phyloP scores from a whole-genome alignment of 92 coral and sea anemone species.

The Desmophyllum pertusum region DNA sequence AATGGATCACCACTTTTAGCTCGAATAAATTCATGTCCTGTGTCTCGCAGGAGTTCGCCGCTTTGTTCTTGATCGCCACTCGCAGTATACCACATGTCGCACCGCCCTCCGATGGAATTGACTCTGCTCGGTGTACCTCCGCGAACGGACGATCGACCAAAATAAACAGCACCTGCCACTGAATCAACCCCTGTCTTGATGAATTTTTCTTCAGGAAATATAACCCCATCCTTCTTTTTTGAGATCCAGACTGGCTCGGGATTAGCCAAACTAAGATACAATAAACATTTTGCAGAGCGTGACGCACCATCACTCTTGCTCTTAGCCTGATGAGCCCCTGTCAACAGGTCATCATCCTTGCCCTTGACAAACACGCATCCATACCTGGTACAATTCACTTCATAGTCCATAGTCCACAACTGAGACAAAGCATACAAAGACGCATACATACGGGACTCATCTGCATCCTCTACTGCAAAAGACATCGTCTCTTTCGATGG shows the following conservation, averaged over 20 bases:
- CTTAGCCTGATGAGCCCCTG: too few species aligned
- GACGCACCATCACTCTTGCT: too few species aligned
- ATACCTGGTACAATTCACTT: neutral
- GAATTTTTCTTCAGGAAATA: too few species aligned
- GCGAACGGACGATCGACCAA: neutral
- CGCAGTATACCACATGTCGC: neutral
- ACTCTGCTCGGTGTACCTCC: neutral
- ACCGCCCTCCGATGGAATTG: too few species aligned
- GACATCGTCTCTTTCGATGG: neutral
- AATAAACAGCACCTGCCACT: neutral
- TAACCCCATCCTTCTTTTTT: neutral
- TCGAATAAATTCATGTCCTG: conserved; percentile 8
- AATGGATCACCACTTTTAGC: neutral
- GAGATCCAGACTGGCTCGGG: conserved; percentile 8
- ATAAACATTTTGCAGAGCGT: too few species aligned
- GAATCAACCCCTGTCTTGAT: neutral
- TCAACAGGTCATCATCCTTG: too few species aligned
- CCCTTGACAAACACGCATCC: conserved; percentile 4
- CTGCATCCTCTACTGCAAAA: neutral
- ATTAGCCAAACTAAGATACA: neutral
- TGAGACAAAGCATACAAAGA: neutral
- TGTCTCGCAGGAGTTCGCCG: neutral
- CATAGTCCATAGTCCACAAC: neutral
- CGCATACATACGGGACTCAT: neutral
- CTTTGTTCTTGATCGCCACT: neutral